These are phyloP conservation scores for Sceloporus tristichus DNA, from an alignment of 2,113 vertebrate genomes.

Conservation along the genomic window DNA sequence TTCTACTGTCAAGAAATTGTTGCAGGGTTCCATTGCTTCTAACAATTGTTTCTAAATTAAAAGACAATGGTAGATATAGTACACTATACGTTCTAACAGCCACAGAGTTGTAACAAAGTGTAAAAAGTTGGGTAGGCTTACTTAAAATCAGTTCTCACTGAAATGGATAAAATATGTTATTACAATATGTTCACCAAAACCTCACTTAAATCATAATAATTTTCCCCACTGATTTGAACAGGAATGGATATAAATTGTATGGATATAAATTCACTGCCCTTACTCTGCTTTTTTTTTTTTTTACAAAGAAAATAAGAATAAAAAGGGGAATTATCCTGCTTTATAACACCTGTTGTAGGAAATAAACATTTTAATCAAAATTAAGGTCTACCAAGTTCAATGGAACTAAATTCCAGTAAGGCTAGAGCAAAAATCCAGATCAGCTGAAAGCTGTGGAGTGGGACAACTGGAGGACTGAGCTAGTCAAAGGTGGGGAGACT, in stretches of 20 bases:
- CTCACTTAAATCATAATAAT: background rate
- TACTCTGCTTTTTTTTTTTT: background rate
- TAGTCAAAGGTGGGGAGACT: background rate
- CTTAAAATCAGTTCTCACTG: background rate
- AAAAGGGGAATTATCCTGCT: background rate
- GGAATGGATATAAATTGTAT: background rate
- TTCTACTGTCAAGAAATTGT: constrained; percentile 81
- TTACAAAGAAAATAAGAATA: background rate
- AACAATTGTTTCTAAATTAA: constrained; percentile 86
- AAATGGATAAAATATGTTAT: too few relatives aligned
- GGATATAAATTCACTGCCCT: background rate
- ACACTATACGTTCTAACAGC: background rate
- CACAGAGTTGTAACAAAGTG: background rate
- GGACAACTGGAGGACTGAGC: background rate
- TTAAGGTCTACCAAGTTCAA: background rate
- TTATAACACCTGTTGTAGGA: background rate
- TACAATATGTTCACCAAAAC: too few relatives aligned
- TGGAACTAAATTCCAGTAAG: background rate
- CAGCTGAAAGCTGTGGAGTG: background rate
- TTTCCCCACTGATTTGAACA: background rate
- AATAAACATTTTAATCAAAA: background rate
- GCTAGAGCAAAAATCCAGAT: background rate
- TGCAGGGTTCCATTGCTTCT: constrained; percentile 91
- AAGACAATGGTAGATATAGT: background rate
- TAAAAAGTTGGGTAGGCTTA: background rate